Conservation (phyloP, 2,797 vertebrate genomes). For the Nannoperca australis region DNA sequence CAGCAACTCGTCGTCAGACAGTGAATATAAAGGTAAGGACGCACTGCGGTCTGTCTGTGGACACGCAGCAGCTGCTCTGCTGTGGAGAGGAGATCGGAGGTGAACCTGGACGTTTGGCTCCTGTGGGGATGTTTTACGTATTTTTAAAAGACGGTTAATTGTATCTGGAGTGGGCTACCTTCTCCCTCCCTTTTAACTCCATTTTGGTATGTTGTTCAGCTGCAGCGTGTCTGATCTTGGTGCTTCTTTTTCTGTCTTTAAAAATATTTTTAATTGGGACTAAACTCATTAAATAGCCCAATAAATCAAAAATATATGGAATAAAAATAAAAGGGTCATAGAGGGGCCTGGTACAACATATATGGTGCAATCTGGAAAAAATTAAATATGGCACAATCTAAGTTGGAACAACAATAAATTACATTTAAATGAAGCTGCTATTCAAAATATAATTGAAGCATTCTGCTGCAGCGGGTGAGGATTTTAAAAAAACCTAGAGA, state of each 20-base stretch:
- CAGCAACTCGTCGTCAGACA: conserved; percentile 94
- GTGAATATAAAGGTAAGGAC: conserved; percentile 95
- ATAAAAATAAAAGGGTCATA: not conserved
- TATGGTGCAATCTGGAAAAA: not conserved
- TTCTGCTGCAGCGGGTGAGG: not conserved
- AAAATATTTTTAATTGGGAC: not conserved
- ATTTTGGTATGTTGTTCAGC: not conserved
- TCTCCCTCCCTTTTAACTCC: not conserved
- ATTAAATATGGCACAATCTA: not conserved
- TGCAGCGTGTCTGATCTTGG: not conserved
- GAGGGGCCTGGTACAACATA: not conserved
- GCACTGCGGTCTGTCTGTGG: not conserved
- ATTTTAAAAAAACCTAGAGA: not conserved
- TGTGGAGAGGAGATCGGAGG: not conserved
- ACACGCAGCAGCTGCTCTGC: not conserved
- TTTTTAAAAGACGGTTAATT: not conserved
- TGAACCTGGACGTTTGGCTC: conserved; percentile 1
- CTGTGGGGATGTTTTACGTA: not conserved
- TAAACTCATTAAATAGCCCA: not conserved
- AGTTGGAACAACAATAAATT: not conserved
- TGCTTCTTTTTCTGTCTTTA: not conserved
- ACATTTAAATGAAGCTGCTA: not conserved
- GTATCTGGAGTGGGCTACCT: not conserved
- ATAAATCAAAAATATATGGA: not conserved
- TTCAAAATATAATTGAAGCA: not conserved